Percentiles rank a stretch among this genome's conserved stretches.
phyloP scores from a whole-genome alignment of 2,797 vertebrate genomes.

The Lagodon rhomboides region DNA sequence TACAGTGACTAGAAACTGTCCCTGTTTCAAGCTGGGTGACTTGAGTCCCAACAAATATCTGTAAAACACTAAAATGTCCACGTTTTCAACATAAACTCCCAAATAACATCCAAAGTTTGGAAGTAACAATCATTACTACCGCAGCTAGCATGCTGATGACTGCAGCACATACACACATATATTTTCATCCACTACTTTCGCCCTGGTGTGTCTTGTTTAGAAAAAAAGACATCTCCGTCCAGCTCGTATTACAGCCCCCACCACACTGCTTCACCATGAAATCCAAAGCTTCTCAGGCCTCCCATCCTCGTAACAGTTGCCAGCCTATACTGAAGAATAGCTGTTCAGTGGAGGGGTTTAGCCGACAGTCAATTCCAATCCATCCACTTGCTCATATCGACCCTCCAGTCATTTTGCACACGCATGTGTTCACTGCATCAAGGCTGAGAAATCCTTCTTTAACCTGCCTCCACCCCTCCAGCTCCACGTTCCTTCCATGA shows the following conservation, averaged over 20 bases:
- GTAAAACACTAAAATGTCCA: too few relatives aligned
- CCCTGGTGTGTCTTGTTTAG: background rate
- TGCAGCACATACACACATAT: too few relatives aligned
- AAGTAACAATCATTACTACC: too few relatives aligned
- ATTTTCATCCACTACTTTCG: too few relatives aligned
- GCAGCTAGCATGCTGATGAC: too few relatives aligned
- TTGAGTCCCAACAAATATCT: too few relatives aligned
- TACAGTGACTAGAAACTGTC: too few relatives aligned
- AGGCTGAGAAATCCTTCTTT: conserved; percentile 28
- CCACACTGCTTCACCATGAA: background rate
- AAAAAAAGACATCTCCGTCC: background rate
- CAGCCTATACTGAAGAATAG: background rate
- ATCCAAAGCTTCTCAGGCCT: background rate
- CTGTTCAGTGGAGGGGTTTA: background rate
- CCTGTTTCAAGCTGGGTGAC: too few relatives aligned
- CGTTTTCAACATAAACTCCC: too few relatives aligned
- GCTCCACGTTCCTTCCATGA: conserved; percentile 21
- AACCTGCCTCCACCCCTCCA: conserved; percentile 22
- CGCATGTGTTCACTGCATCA: conserved; percentile 39
- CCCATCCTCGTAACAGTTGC: background rate
- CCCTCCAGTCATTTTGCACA: conserved; percentile 31
- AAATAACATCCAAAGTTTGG: too few relatives aligned
- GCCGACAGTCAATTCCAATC: conserved; percentile 19
- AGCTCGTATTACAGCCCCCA: background rate
- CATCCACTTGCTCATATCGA: conserved; percentile 36